Evolutionary conservation across 2,888 invertebrate species (phyloP), one percentile per base, ranked within the genome.

Genomic region (Colostygia pectinataria): DNA sequence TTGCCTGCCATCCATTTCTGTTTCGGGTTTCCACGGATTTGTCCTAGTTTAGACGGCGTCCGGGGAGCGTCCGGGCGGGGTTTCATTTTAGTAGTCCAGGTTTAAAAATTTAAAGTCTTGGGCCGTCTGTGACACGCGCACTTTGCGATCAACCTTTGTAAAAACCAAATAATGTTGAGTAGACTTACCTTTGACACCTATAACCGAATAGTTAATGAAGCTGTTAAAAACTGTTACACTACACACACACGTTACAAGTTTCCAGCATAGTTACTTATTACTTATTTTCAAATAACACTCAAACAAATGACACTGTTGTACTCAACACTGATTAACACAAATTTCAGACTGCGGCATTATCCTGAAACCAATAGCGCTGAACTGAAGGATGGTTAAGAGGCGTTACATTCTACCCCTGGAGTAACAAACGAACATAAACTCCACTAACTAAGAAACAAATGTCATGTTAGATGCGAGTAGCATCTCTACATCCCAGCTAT

Each of bases 361-460:
- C 79, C 74, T 80, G 79, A 82, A 83, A 82, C 76, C 75, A 77
- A 77, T 74, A 78, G 70, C 68, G 59, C 66, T 68, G 68, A 74
- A 70, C 69, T 70, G 68, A 71, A 72, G 61, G 60, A 64, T 66
- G 63, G 64, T 68, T 61, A 68, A 76, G 71, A 83, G 86, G 87
- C 84, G 87, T 83, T 74, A 71, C 81, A 77, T 66, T 60, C 76
- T 71, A n/a, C 72, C 71, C 56, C 66, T 36, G 51, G 45, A 45
- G 55, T 55, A 58, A 49, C 69, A 63, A 53, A 50, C 68, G 59
- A 82, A 75, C 71, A 61, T 78, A 68, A 67, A 71, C 79, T 72
- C 65, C 77, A 79, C 65, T 40, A 23, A 54, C 56, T 59, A 55
- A 53, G 71, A 59, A 66, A 74, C 77, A 82, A 72, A 79, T 57